phyloP scores from a whole-genome alignment of 2,888 invertebrate species.

The Marasmarcha lunaedactyla region DNA sequence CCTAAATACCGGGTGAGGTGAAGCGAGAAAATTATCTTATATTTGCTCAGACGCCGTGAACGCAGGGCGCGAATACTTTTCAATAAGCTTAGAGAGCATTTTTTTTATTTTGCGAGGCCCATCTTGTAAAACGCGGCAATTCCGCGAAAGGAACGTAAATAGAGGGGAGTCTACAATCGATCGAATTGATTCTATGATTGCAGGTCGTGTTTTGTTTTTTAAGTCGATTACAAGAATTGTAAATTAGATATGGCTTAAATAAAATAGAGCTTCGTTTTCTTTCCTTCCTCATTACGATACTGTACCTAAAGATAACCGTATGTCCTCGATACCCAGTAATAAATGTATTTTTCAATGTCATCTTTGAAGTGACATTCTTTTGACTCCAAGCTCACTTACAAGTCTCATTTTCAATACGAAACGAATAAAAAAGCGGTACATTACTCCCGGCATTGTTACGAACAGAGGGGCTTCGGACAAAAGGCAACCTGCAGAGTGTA shows the following conservation, averaged over 20 bases:
- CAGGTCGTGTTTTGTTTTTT: constrained; percentile 20
- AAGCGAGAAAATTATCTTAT: constrained; percentile 70
- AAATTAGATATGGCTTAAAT: constrained; percentile 13
- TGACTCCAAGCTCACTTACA: constrained; percentile 7
- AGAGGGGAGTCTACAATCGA: constrained; percentile 45
- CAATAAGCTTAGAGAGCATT: constrained; percentile 69
- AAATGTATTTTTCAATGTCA: too few species aligned
- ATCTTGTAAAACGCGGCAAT: constrained; percentile 46
- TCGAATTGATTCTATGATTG: constrained; percentile 39
- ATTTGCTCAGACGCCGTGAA: constrained; percentile 69
- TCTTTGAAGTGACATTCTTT: too few species aligned
- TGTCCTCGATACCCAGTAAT: too few species aligned
- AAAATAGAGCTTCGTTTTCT: too few species aligned
- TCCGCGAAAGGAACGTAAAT: constrained; percentile 50
- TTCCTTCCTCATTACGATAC: too few species aligned
- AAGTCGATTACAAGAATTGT: too few species aligned
- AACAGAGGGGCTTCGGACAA: constrained; percentile 45
- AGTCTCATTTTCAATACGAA: constrained; percentile 10
- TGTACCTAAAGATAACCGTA: too few species aligned
- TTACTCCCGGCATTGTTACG: constrained; percentile 46
- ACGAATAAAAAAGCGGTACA: constrained; percentile 45
- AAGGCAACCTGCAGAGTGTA: constrained; percentile 59
- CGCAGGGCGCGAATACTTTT: constrained; percentile 68
- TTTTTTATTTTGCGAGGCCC: constrained; percentile 52
- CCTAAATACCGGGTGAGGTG: constrained; percentile 68